phyloP scores from a whole-genome alignment of 2,113 vertebrate genomes.

The Hippocampus comes region DNA sequence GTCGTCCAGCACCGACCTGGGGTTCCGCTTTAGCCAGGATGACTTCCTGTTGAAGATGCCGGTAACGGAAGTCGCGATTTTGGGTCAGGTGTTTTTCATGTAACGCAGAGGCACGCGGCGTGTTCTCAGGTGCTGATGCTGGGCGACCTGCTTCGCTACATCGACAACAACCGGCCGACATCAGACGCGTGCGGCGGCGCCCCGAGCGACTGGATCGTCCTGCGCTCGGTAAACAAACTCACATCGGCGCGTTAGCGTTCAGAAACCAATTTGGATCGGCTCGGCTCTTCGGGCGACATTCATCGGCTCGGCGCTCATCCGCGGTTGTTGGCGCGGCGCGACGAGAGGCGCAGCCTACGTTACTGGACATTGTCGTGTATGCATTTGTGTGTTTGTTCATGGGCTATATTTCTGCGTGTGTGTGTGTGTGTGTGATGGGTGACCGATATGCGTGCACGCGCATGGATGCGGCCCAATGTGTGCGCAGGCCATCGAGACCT shows the following conservation, averaged over 20 bases:
- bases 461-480: neutral
- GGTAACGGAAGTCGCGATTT: slow-evolving; percentile 58
- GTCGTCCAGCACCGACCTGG: slow-evolving; percentile 83
- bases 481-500: slow-evolving; percentile 91
- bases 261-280: neutral
- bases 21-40: slow-evolving; percentile 92
- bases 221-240: slow-evolving; percentile 79
- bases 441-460: neutral
- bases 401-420: too few relatives aligned
- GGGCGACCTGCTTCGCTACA: slow-evolving; percentile 89
- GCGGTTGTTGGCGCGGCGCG: neutral
- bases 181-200: slow-evolving; percentile 89
- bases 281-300: too few relatives aligned
- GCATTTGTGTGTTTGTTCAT: too few relatives aligned
- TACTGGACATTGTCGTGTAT: too few relatives aligned
- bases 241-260: neutral
- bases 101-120: neutral
- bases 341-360: neutral
- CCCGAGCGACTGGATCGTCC: slow-evolving; percentile 90
- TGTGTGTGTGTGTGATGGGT: too few relatives aligned
- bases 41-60: slow-evolving; percentile 94
- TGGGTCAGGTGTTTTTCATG: neutral
- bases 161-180: slow-evolving; percentile 90
- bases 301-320: too few relatives aligned
- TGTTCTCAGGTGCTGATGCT: slow-evolving; percentile 89